Percentiles rank a stretch among this genome's conserved stretches.
phyloP scores from a whole-genome alignment of 30 jellyfish, hydroid and myxozoan species.

The Aurelia coerulea region DNA sequence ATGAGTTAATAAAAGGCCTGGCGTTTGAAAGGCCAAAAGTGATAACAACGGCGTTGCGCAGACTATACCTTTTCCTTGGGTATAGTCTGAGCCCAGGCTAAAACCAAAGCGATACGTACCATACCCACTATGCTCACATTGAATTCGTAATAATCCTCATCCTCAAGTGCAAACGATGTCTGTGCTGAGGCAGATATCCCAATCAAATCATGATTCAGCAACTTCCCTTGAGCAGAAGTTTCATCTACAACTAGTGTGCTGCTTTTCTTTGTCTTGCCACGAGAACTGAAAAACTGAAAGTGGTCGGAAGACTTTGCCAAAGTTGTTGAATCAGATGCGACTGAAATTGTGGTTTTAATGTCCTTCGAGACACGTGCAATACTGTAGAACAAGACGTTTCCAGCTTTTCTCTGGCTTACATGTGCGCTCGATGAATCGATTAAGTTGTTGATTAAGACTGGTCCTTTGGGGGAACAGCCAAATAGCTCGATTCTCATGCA shows the following conservation, averaged over 20 bases:
- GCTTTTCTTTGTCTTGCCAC: neutral
- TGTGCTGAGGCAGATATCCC: too few species aligned
- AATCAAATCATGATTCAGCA: too few species aligned
- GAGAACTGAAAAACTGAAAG: too few species aligned
- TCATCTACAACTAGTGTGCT: neutral
- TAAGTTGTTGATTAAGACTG: neutral
- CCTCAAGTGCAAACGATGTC: neutral
- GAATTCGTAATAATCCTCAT: neutral
- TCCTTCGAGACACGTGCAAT: constrained; percentile 7
- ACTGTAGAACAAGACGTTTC: neutral
- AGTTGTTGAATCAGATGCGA: neutral
- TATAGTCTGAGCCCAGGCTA: too few species aligned
- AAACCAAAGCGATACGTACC: neutral
- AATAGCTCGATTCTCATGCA: constrained; percentile 52
- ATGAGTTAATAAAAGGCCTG: too few species aligned
- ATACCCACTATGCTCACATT: neutral
- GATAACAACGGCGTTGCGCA: too few species aligned
- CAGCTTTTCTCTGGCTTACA: neutral
- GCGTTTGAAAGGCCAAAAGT: too few species aligned
- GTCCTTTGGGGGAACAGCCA: constrained; percentile 41
- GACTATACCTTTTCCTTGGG: too few species aligned
- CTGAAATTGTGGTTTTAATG: neutral
- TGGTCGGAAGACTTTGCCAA: neutral
- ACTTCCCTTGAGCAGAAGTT: neutral
- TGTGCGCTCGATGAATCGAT: neutral